These are phyloP conservation scores for Otis tarda DNA, from an alignment of 2,113 vertebrate genomes.

Conservation along the genomic window DNA sequence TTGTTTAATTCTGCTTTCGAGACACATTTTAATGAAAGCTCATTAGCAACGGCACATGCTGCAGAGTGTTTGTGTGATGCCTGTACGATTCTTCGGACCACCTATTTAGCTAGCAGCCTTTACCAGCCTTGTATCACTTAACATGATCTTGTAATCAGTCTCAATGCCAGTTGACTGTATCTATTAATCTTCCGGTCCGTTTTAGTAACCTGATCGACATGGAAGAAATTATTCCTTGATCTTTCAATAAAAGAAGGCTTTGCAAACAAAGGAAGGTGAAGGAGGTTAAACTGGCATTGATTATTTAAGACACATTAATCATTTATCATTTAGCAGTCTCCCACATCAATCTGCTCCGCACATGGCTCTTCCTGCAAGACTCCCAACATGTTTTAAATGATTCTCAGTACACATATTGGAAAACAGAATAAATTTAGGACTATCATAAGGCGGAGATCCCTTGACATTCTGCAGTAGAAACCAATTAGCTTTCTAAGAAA, in stretches of 20 bases:
- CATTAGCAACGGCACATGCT: neutral
- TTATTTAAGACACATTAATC: constrained; percentile 29
- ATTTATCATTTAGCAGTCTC: constrained; percentile 42
- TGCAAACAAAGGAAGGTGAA: constrained; percentile 1
- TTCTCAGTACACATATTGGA: neutral
- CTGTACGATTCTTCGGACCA: neutral
- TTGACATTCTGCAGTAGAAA: neutral
- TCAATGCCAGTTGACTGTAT: neutral
- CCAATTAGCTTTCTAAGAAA: neutral
- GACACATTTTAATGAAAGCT: neutral
- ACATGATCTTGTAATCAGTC: neutral
- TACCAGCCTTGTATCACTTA: neutral
- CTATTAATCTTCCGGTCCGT: neutral
- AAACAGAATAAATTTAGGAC: neutral
- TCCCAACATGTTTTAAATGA: neutral
- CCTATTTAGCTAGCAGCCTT: neutral
- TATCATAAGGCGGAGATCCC: neutral
- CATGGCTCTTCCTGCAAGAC: neutral
- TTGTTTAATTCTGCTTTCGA: neutral
- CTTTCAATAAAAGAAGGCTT: constrained; percentile 46
- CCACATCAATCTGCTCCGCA: neutral
- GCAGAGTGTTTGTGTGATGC: neutral
- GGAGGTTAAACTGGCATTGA: constrained; percentile 37
- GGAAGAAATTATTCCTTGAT: constrained; percentile 44
- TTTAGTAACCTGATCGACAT: constrained; percentile 13